Evolutionary conservation across 1,140 invertebrate genomes (phyloP), one percentile per base, ranked within the genome.

Genomic region (Drosophila repleta): DNA sequence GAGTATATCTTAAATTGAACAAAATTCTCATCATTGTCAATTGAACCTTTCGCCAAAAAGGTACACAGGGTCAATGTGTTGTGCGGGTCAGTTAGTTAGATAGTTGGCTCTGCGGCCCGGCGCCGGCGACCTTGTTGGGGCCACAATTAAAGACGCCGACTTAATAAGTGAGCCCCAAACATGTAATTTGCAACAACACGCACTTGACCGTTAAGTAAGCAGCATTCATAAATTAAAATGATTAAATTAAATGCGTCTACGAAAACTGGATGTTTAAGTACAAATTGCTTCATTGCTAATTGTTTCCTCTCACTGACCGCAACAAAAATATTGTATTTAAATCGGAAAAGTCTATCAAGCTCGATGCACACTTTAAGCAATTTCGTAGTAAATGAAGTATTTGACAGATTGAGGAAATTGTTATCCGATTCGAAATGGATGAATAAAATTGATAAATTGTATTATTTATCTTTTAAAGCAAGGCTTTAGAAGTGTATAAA

Each of bases 271-370:
- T 35, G 46, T 73, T 51, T n/a, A 35, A 26, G 26, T 11, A 24
- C 17, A 48, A 57, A 29, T 29, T 29, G 8, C 29, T 20, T 13
- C 52, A 60, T 46, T 26, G 17, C 55, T 74, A 67, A 77, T 55
- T 64, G 55, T 52, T 87, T 84, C 68, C 81, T 79, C 48, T 37
- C 52, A 45, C 26, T 61, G 43, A 71, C 71, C 46, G 80, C 77
- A 60, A 57, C 32, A 11, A 35, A 10, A 13, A 65, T 39, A 48
- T 53, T 5, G 11, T n/a, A 46, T 65, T 43, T 66, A 21, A 26
- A 13, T 48, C 45, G 26, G 5, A 49, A 20, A 20, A 60, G 24
- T 46, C 35, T 39, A 32, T 56, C 60, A 37, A 56, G 26, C 48
- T 43, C 65, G 11, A 24, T 52, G 21, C 4, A 10, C 29, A 24